Evolutionary conservation across 2,797 vertebrate species (phyloP), one percentile per base, ranked within the genome.

Genomic region (Phrynocephalus forsythii): DNA sequence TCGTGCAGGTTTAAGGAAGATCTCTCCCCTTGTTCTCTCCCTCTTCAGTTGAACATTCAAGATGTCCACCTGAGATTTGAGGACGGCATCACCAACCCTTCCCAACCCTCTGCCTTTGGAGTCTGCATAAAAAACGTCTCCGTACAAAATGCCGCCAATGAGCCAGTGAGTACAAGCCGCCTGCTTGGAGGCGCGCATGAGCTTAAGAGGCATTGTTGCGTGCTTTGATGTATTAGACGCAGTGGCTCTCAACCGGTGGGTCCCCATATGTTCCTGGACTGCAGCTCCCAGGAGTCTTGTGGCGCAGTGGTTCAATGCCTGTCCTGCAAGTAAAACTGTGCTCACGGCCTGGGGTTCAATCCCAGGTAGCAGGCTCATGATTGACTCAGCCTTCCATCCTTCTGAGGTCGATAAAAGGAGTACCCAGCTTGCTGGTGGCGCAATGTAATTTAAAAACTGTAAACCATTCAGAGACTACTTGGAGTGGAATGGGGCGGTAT

Each of bases 21-120:
- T 2, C 50, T 28, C 82, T 85, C 16, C 18, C 78, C 24, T 52
- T 10, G 77, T 84, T 68, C 76, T 82, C 71, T 26, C 16, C 90
- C 2, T 68, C 67, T 90, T 50, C 79, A 99, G 99, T 95, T 99
- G 91, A 99, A 99, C 91, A 98, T 99, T 92, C 98, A 99, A 93
- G 98, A 98, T 95, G 98, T 99, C 13, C 98, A 99, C 91, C 94
- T 99, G 90, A 95, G 99, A 89, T 99, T 99, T 95, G 99, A 99
- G 94, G 99, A 99, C 88, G 97, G 97, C 38, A 66, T 97, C 80
- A 99, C 98, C 68, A 97, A 96, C 84, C 98, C 98, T 13, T 96
- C 94, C 0, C 98, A 97, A 72, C 98, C 98, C 0, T 99, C 98
- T 93, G 98, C 98, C 0, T 99, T 99, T 91, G 99, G 99, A 2